Conservation (phyloP, 2,113 vertebrate species). For the Taxidea taxus region DNA sequence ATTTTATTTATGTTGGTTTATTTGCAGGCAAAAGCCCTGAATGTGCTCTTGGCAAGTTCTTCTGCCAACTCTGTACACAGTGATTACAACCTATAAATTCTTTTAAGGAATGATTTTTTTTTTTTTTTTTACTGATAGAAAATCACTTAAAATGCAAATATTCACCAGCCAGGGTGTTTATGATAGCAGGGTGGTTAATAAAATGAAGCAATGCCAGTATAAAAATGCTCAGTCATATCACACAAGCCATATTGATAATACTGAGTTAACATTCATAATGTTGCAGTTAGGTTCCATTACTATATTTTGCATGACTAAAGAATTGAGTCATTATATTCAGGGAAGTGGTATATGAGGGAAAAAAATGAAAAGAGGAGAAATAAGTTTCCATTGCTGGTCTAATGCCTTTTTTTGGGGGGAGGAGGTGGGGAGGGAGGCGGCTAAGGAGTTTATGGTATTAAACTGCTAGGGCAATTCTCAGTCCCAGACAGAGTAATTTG, state of each 20-base stretch:
- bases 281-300: slow-evolving; percentile 48
- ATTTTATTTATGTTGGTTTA: slow-evolving; percentile 32
- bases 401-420: background rate
- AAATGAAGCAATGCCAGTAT: slow-evolving; percentile 5
- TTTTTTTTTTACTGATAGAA: slow-evolving; percentile 50
- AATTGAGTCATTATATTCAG: slow-evolving; percentile 57
- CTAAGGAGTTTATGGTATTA: slow-evolving; percentile 12
- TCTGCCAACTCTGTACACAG: slow-evolving; percentile 29
- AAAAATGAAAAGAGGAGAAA: background rate
- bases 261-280: slow-evolving; percentile 37
- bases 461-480: background rate
- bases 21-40: slow-evolving; percentile 5
- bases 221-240: background rate
- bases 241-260: background rate
- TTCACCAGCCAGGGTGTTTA: slow-evolving; percentile 33
- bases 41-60: slow-evolving; percentile 12
- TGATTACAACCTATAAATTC: slow-evolving; percentile 63
- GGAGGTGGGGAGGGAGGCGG: no score
- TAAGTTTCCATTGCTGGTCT: slow-evolving; percentile 36
- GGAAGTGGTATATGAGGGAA: background rate
- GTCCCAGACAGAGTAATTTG: slow-evolving; percentile 12
- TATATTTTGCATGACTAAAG: slow-evolving; percentile 52
- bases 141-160: slow-evolving; percentile 67
- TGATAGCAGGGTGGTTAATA: slow-evolving; percentile 42
- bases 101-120: slow-evolving; percentile 50